Conservation (phyloP, 2,888 invertebrate species). For the Eupithecia subumbrata region DNA sequence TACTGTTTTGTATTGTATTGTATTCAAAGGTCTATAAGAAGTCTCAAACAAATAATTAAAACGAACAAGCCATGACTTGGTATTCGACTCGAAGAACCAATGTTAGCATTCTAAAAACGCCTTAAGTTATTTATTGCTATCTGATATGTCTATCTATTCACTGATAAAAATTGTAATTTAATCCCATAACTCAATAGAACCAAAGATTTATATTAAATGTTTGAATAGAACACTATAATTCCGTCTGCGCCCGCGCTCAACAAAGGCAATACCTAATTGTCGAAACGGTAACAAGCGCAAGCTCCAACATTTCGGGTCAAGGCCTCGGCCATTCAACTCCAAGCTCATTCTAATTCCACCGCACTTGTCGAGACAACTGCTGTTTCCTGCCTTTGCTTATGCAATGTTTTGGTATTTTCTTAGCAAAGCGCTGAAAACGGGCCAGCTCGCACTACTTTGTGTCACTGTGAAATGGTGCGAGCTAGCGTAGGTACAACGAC, state of each 20-base stretch:
- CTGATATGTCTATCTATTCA: background rate
- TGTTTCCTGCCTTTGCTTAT: constrained; percentile 14
- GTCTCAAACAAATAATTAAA: too few species aligned
- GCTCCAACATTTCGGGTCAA: constrained; percentile 20
- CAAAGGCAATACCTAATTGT: background rate
- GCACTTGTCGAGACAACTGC: constrained; percentile 16
- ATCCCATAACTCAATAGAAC: background rate
- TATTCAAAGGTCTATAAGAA: too few species aligned
- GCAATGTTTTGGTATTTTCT: background rate
- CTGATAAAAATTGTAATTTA: background rate
- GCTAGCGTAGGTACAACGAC: too few species aligned
- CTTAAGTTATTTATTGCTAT: background rate
- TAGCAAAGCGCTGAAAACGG: background rate
- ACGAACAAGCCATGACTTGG: too few species aligned
- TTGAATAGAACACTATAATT: background rate
- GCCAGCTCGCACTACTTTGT: too few species aligned
- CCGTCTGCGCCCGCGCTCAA: constrained; percentile 1
- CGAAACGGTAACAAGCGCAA: constrained; percentile 5
- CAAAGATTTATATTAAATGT: too few species aligned
- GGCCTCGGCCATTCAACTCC: constrained; percentile 30
- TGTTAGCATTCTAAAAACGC: background rate
- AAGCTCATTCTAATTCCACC: constrained; percentile 24
- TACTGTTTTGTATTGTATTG: too few species aligned
- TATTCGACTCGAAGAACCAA: background rate
- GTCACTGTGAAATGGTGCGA: too few species aligned